Percentiles rank a stretch among this genome's conserved stretches.
phyloP scores from a whole-genome alignment of 2,888 invertebrate species.

The Cheilosia soror region DNA sequence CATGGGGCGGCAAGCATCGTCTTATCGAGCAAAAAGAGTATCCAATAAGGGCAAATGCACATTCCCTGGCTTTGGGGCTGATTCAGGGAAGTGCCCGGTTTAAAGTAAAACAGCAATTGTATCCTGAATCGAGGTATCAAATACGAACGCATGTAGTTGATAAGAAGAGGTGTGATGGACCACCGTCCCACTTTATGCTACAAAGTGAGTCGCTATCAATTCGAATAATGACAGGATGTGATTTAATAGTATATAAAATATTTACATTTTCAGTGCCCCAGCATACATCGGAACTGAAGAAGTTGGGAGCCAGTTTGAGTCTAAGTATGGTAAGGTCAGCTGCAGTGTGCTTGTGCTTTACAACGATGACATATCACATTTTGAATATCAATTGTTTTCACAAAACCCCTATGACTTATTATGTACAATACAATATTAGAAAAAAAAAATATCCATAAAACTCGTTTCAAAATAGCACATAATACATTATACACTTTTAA shows the following conservation, averaged over 20 bases:
- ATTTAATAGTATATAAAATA: too few relatives aligned
- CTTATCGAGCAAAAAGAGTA: constrained; percentile 77
- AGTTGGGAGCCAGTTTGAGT: constrained; percentile 19
- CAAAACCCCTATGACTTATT: too few relatives aligned
- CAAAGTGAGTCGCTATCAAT: constrained; percentile 76
- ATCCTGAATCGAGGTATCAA: constrained; percentile 56
- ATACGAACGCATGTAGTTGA: constrained; percentile 79
- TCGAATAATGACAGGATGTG: too few relatives aligned
- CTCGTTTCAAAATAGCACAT: too few relatives aligned
- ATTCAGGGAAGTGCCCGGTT: constrained; percentile 76
- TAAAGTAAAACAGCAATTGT: constrained; percentile 62
- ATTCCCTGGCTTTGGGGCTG: constrained; percentile 35
- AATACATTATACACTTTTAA: too few relatives aligned
- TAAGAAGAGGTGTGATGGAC: constrained; percentile 78
- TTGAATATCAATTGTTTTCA: too few relatives aligned
- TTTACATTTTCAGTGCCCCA: constrained; percentile 37
- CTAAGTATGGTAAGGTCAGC: constrained; percentile 50
- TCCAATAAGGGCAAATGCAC: constrained; percentile 71
- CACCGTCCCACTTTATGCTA: constrained; percentile 76
- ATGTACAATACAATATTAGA: too few relatives aligned
- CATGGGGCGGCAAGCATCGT: constrained; percentile 81
- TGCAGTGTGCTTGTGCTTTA: background rate
- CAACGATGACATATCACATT: too few relatives aligned
- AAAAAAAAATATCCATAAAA: too few relatives aligned
- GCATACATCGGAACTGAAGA: constrained; percentile 25